Conservation (phyloP, 2,113 vertebrate genomes). For the Podiceps cristatus region DNA sequence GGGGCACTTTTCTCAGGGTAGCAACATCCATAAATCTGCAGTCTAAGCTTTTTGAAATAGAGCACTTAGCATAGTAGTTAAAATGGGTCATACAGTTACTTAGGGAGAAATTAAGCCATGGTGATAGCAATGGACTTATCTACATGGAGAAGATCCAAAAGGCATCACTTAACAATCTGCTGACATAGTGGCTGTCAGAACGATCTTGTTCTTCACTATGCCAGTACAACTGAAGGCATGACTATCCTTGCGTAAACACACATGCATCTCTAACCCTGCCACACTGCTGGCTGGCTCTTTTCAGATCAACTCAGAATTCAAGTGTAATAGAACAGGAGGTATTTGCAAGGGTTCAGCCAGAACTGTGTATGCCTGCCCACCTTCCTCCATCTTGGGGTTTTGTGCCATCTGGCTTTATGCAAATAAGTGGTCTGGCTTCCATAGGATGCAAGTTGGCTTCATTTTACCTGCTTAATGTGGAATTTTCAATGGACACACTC, state of each 20-base stretch:
- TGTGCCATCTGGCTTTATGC: neutral
- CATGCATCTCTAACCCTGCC: neutral
- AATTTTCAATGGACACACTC: neutral
- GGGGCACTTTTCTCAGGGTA: neutral
- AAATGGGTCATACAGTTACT: neutral
- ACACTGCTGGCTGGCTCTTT: neutral
- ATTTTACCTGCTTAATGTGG: neutral
- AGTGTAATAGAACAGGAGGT: neutral
- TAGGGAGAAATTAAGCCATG: neutral
- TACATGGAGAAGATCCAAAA: neutral
- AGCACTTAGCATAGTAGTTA: neutral
- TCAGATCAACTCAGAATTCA: neutral
- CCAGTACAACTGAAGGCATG: neutral
- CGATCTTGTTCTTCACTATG: neutral
- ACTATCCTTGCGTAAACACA: neutral
- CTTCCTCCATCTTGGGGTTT: neutral
- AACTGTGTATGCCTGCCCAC: neutral
- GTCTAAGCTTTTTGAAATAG: neutral
- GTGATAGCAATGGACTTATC: neutral
- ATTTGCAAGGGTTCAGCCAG: neutral
- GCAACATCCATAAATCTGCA: neutral
- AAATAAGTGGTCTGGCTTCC: neutral
- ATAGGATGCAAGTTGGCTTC: neutral
- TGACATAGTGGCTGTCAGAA: neutral
- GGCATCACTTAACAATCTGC: neutral